Evolutionary conservation across 2,888 invertebrate genomes (phyloP).

Genomic region (Camponotus fellah): DNA sequence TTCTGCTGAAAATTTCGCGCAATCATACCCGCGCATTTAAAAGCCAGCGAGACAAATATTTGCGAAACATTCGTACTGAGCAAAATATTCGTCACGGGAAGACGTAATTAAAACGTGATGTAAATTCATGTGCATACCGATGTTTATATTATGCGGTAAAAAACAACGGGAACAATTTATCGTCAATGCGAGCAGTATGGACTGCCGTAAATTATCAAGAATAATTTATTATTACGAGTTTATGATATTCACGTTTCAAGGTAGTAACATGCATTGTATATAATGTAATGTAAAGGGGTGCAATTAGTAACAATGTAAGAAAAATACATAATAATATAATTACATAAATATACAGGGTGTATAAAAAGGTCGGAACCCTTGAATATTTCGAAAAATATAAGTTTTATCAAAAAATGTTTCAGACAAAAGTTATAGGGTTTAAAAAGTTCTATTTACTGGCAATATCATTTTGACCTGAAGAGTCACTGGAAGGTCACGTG

Average conservation of each 20-base stretch:
- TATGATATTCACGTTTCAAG: conserved; percentile 3
- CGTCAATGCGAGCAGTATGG: neutral
- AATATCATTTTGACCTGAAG: too few relatives aligned
- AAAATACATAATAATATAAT: neutral
- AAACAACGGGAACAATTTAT: conserved; percentile 45
- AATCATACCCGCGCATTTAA: conserved; percentile 33
- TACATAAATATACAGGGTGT: too few relatives aligned
- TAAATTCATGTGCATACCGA: conserved; percentile 36
- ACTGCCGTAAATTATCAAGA: conserved; percentile 17
- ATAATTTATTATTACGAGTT: conserved; percentile 36
- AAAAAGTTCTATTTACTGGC: too few relatives aligned
- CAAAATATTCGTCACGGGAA: conserved; percentile 50
- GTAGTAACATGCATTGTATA: neutral
- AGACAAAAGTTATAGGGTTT: too few relatives aligned
- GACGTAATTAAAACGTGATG: conserved; percentile 56
- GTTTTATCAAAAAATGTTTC: too few relatives aligned
- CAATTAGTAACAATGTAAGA: neutral
- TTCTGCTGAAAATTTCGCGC: conserved; percentile 39
- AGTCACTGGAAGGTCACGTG: too few relatives aligned
- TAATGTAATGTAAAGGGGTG: neutral
- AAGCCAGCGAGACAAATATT: conserved; percentile 65
- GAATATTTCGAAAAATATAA: too few relatives aligned
- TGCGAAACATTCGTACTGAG: conserved; percentile 51
- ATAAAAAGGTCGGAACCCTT: too few relatives aligned
- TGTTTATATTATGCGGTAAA: conserved; percentile 42